phyloP scores from a whole-genome alignment of 2,113 vertebrate species.

The Buteo buteo region DNA sequence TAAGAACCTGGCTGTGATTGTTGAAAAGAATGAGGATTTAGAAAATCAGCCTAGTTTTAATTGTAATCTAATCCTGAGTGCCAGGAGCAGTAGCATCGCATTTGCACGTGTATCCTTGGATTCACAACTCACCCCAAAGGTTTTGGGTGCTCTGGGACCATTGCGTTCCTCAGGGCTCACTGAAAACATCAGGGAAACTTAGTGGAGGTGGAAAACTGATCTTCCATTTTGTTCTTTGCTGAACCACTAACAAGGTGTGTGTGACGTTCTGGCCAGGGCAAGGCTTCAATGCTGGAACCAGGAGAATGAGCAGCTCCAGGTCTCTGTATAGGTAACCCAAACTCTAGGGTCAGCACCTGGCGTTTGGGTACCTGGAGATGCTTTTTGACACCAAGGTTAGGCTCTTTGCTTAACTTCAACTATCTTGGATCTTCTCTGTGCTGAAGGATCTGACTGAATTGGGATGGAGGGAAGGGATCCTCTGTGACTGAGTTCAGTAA shows the following conservation, averaged over 20 bases:
- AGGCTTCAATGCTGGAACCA: background rate
- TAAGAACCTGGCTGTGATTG: background rate
- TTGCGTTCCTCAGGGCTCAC: background rate
- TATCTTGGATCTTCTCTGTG: background rate
- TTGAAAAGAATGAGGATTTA: background rate
- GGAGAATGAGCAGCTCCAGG: background rate
- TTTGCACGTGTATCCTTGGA: rapidly evolving
- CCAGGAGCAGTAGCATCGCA: rapidly evolving
- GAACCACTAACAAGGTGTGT: rapidly evolving
- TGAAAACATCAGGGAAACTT: background rate
- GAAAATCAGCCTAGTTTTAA: background rate
- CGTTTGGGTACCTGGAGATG: background rate
- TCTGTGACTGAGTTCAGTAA: background rate
- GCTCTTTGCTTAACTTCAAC: background rate
- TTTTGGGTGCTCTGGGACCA: background rate
- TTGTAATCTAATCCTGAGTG: background rate
- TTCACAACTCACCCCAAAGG: background rate
- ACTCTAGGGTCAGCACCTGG: background rate
- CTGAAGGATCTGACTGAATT: background rate
- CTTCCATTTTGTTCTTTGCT: background rate
- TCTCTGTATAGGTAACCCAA: background rate
- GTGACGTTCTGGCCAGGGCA: background rate
- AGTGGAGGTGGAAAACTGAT: background rate
- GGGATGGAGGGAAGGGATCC: background rate
- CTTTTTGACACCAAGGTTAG: background rate